These are phyloP conservation scores for Mormyrus lacerda DNA, from an alignment of 2,113 vertebrate species.

Conservation along the genomic window DNA sequence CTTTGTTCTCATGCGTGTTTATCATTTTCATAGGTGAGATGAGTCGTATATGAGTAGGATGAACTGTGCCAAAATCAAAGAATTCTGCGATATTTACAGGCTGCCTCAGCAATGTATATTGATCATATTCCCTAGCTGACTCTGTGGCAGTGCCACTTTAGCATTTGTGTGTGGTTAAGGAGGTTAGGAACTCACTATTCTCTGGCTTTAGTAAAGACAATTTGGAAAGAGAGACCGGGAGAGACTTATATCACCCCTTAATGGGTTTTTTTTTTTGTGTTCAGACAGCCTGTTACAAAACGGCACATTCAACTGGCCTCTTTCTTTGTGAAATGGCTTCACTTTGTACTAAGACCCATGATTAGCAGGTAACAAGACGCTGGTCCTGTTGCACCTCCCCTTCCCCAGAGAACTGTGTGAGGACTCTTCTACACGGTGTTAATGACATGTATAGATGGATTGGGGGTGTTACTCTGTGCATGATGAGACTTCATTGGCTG, in stretches of 20 bases:
- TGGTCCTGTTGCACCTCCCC: background rate
- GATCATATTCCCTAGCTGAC: background rate
- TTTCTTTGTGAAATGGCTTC: background rate
- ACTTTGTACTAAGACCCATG: slow-evolving; percentile 1
- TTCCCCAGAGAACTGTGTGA: background rate
- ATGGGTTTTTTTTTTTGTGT: background rate
- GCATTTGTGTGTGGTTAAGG: background rate
- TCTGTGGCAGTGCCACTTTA: background rate
- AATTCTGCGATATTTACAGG: background rate
- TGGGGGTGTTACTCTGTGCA: background rate
- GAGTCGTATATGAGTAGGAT: background rate
- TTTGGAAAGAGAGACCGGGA: background rate
- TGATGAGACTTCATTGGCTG: background rate
- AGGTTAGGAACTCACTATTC: background rate
- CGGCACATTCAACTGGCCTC: background rate
- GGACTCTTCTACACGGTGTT: background rate
- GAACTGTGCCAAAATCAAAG: background rate
- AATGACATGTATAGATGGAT: background rate
- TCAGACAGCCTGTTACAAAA: background rate
- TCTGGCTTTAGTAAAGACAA: background rate
- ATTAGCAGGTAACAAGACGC: background rate
- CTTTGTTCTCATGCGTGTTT: background rate
- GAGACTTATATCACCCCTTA: background rate
- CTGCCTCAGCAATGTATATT: background rate
- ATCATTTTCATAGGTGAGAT: background rate